Evolutionary conservation across 2,797 vertebrate genomes (phyloP).

Genomic region (Hypotaenidia okinawae): DNA sequence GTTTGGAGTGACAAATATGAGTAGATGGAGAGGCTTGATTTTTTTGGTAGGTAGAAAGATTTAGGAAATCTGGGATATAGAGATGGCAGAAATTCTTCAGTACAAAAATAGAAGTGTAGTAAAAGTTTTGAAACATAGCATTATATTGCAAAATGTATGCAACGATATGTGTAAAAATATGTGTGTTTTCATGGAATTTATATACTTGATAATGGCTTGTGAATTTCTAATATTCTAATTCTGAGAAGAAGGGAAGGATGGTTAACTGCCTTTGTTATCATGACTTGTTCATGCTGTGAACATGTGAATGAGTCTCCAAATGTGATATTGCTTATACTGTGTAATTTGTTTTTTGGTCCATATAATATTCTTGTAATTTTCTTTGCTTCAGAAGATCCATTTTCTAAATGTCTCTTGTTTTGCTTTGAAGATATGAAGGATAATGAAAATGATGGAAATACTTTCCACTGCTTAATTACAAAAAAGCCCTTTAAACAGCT

Average conservation of each 20-base stretch:
- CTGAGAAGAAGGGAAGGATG: not conserved
- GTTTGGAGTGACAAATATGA: not conserved
- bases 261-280: not conserved
- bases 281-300: not conserved
- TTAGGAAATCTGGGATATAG: not conserved
- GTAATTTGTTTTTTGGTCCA: not conserved
- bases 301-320: not conserved
- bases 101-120: not conserved
- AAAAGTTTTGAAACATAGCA: not conserved
- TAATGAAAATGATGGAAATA: not conserved
- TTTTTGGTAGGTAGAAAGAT: not conserved
- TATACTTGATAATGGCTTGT: not conserved
- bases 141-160: not conserved
- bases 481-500: not conserved
- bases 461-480: not conserved
- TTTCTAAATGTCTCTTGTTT: constrained; percentile 14
- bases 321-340: not conserved
- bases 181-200: not conserved
- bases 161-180: not conserved
- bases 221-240: not conserved
- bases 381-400: constrained; percentile 11
- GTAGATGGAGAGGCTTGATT: not conserved
- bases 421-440: not conserved
- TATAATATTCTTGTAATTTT: constrained; percentile 1
- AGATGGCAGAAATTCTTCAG: not conserved